Conservation (phyloP, 1,140 invertebrate species). For the Neomicropteryx cornuta region DNA sequence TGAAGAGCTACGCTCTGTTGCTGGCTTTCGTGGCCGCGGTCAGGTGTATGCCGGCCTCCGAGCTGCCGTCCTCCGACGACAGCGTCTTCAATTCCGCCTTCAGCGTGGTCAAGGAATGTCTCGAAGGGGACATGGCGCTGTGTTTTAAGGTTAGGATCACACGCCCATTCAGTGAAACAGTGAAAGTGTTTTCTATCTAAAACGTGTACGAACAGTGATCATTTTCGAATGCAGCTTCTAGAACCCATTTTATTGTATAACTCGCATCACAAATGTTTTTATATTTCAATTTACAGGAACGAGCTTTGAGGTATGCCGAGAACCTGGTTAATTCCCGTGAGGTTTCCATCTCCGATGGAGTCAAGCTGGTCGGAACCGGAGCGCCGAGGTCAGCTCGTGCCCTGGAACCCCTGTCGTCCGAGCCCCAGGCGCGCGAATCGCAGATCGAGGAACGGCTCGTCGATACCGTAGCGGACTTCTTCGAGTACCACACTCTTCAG, state of each 20-base stretch:
- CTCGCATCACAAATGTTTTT: neutral
- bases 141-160: conserved; percentile 53
- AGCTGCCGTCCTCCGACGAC: conserved; percentile 21
- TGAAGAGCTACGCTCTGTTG: conserved; percentile 42
- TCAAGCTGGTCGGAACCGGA: conserved; percentile 56
- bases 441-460: conserved; percentile 63
- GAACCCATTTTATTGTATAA: neutral
- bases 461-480: conserved; percentile 60
- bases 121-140: conserved; percentile 54
- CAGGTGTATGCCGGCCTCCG: conserved; percentile 40
- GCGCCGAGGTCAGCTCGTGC: conserved; percentile 40
- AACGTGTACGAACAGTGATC: too few species aligned
- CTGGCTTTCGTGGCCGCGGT: conserved; percentile 39
- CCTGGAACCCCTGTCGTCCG: conserved; percentile 46
- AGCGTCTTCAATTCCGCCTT: conserved; percentile 46
- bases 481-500: conserved; percentile 67
- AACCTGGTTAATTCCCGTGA: conserved; percentile 36
- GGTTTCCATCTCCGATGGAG: conserved; percentile 50
- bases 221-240: too few species aligned
- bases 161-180: neutral
- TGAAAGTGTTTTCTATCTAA: too few species aligned
- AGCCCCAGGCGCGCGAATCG: conserved; percentile 59
- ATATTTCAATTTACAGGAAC: conserved; percentile 42
- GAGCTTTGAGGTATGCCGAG: conserved; percentile 55
- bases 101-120: conserved; percentile 53